These are phyloP conservation scores for Zalophus californianus DNA, from an alignment of 2,797 vertebrate genomes.

Conservation along the genomic window DNA sequence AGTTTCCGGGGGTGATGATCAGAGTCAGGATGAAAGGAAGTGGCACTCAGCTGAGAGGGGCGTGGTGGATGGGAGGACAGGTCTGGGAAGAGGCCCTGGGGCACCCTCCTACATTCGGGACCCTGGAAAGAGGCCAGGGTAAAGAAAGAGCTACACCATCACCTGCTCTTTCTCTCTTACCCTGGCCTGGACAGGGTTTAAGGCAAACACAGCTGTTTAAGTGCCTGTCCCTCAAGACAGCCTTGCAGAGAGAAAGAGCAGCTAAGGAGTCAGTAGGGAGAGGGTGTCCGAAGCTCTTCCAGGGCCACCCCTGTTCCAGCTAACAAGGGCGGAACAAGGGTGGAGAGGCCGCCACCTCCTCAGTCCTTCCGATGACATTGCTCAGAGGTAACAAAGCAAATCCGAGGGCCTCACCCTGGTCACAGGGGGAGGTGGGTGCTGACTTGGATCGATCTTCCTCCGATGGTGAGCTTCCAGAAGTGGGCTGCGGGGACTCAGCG, in stretches of 20 bases:
- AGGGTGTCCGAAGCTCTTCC: background rate
- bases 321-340: background rate
- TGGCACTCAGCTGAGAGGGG: background rate
- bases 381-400: background rate
- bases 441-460: slow-evolving; percentile 96
- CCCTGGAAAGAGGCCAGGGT: background rate
- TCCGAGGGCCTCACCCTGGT: slow-evolving; percentile 91
- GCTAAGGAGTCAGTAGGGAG: background rate
- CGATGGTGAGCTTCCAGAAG: slow-evolving; percentile 89
- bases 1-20: background rate
- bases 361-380: background rate
- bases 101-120: background rate
- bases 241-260: background rate
- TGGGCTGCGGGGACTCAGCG: slow-evolving; percentile 91
- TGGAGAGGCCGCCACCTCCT: background rate
- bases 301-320: background rate
- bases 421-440: slow-evolving; percentile 96
- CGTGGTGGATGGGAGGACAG: background rate
- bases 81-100: background rate
- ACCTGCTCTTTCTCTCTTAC: background rate
- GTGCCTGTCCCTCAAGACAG: background rate
- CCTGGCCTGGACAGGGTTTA: background rate
- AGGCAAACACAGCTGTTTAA: background rate
- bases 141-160: background rate
- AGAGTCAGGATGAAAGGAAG: background rate